These are phyloP conservation scores for Lepidocyrtoides sp. DNA, from an alignment of 2,888 invertebrate genomes.

Conservation along the genomic window DNA sequence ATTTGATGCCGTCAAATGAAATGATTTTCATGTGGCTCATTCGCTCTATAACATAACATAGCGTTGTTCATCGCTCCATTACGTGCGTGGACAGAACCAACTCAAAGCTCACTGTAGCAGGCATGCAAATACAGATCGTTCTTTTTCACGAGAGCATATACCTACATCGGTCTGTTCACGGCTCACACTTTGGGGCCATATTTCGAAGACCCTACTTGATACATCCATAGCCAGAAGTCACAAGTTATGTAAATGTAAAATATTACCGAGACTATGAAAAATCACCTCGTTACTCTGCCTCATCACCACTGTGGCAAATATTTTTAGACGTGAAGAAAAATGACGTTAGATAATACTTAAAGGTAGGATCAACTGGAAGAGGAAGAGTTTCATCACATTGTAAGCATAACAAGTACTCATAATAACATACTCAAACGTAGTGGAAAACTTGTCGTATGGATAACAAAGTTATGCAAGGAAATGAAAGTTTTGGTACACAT, in stretches of 20 bases:
- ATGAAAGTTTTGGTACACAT: neutral
- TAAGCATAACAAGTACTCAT: neutral
- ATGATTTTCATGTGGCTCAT: too few species aligned
- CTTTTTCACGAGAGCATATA: constrained; percentile 33
- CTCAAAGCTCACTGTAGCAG: too few species aligned
- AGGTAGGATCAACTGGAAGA: neutral
- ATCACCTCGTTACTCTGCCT: constrained; percentile 60
- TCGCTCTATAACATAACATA: too few species aligned
- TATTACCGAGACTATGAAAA: constrained; percentile 69
- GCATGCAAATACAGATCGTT: constrained; percentile 20
- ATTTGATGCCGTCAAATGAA: too few species aligned
- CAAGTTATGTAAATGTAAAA: constrained; percentile 55
- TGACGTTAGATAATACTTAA: neutral
- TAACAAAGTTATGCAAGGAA: neutral
- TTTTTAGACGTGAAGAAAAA: constrained; percentile 1
- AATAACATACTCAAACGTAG: neutral
- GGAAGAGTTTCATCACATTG: neutral
- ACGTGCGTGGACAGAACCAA: too few species aligned
- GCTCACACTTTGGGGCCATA: constrained; percentile 39
- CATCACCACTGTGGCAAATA: neutral
- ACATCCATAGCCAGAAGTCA: constrained; percentile 52
- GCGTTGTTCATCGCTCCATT: too few species aligned
- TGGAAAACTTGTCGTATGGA: too few species aligned
- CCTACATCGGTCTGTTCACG: constrained; percentile 43
- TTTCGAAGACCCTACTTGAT: constrained; percentile 36